phyloP scores from a whole-genome alignment of 2,113 vertebrate species.

The Ahaetulla prasina region DNA sequence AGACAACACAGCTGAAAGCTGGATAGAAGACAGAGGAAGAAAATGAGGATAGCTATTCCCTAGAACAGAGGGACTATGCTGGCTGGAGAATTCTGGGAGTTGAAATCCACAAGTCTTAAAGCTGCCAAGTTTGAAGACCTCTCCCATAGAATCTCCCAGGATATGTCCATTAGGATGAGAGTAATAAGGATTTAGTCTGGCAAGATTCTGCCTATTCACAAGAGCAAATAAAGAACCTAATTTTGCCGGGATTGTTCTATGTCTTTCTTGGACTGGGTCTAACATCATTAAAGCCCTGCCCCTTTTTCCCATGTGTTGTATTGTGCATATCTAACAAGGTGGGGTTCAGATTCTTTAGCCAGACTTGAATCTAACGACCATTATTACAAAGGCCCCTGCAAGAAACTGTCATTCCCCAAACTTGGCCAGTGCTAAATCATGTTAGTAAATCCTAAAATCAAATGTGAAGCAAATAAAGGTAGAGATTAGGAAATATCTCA shows the following conservation, averaged over 20 bases:
- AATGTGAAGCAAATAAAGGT: not conserved
- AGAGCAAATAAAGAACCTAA: not conserved
- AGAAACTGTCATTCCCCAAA: not conserved
- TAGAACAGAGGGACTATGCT: no score
- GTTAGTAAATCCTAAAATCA: not conserved
- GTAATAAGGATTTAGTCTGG: not conserved
- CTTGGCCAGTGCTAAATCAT: not conserved
- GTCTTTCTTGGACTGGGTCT: not conserved
- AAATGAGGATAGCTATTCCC: not conserved
- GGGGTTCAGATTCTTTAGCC: not conserved
- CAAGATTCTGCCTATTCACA: not conserved
- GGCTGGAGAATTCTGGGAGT: no score
- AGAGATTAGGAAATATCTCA: not conserved
- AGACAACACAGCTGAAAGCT: not conserved
- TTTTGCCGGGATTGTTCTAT: not conserved
- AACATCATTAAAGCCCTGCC: not conserved
- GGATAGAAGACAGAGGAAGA: not conserved
- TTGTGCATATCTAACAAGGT: not conserved
- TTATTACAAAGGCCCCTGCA: not conserved
- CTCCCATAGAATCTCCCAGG: no score
- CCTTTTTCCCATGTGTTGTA: not conserved
- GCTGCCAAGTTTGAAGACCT: no score
- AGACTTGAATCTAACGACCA: not conserved
- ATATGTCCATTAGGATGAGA: not conserved
- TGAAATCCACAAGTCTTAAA: no score